Evolutionary conservation across 2,113 vertebrate species (phyloP).

Genomic region (Nothocercus nigrocapillus): DNA sequence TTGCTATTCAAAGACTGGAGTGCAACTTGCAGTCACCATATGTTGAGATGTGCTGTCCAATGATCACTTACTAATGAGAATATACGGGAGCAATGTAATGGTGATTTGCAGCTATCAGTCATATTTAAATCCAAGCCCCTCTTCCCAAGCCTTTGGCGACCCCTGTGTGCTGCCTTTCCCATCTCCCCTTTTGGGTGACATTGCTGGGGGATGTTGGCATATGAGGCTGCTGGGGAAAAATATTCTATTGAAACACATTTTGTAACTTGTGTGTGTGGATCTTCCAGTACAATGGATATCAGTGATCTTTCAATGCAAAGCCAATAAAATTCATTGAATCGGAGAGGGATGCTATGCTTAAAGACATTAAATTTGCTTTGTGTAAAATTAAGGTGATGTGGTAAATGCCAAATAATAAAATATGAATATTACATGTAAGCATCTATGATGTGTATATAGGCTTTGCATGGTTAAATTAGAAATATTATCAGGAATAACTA

Average conservation of each 20-base stretch:
- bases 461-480: not conserved
- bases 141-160: not conserved
- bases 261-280: not conserved
- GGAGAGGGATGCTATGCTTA: not conserved
- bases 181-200: not conserved
- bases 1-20: slow-evolving; percentile 4
- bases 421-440: not conserved
- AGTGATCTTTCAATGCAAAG: not conserved
- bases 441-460: not conserved
- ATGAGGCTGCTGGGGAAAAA: not conserved
- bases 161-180: not conserved
- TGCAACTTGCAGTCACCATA: slow-evolving; percentile 40
- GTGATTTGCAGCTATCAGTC: slow-evolving; percentile 45
- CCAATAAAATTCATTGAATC: not conserved
- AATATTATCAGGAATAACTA: not conserved
- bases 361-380: not conserved
- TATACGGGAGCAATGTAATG: slow-evolving; percentile 47
- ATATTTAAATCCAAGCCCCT: not conserved
- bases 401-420: not conserved
- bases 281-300: not conserved
- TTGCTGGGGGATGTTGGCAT: not conserved
- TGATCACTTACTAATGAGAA: slow-evolving; percentile 33
- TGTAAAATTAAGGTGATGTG: not conserved
- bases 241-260: not conserved
- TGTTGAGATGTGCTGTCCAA: slow-evolving; percentile 42